Evolutionary conservation across 2,797 vertebrate species (phyloP), one percentile per base, ranked within the genome.

Genomic region (Sorex maritimensis): DNA sequence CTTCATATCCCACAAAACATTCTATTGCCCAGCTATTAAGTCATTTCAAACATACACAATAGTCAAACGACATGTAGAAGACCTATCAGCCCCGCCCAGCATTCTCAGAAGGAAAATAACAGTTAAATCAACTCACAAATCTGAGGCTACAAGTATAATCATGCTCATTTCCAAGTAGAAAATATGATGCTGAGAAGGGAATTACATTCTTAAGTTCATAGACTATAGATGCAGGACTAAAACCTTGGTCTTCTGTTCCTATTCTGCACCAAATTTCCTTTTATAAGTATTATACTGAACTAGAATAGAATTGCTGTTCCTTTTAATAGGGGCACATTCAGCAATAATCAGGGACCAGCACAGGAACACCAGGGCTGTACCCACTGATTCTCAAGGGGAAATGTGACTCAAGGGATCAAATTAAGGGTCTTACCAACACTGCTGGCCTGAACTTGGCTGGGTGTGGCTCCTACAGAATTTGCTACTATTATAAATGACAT

Each of bases 61-160:
- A 78, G 61, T 61, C 86, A 94, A 92, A 83, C 17, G 81, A 41
- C 73, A 87, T 30, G 72, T 41, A 52, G 61, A 88, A 86, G 71
- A 90, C n/a, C n/a, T 41, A 87, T 17, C 17, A 86, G 38, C 3
- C 19, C 65, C 28, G 67, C 26, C 26, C 23, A 0, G 5, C 15
- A 77, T 9, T 24, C 28, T 71, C 21, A 46, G 69, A 71, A 89
- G 91, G 19, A 93, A 82, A 9, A 75, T 13, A 58, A 84, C 11
- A 84, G 24, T 19, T n/a, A 93, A 93, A 41, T 81, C 28, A 55
- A 21, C 69, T 88, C n/a, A 77, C 49, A 65, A 49, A 52, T 73
- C 24, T 86, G 74, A 92, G 28, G 46, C 12, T 69, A 15, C 28
- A 81, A 90, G 28, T 65, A 71, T 74, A 82, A 71, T 71, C 75